These are phyloP conservation scores for Grantiella picta DNA, from an alignment of 2,113 vertebrate species.

Conservation along the genomic window DNA sequence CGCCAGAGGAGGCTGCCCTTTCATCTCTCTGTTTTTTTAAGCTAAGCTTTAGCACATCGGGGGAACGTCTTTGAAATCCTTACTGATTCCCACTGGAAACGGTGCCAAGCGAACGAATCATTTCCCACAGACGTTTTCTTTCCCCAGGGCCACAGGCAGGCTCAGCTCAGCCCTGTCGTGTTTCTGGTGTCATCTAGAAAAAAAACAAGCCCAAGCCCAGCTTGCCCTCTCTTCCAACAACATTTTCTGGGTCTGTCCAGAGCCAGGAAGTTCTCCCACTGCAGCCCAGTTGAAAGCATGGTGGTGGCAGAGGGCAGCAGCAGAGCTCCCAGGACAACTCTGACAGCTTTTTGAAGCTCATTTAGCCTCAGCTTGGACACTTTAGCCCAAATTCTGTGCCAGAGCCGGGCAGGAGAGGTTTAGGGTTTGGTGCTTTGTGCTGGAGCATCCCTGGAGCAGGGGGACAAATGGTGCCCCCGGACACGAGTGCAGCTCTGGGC, in stretches of 20 bases:
- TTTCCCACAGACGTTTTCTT: not conserved
- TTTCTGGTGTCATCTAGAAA: not conserved
- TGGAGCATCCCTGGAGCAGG: not conserved
- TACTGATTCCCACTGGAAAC: not conserved
- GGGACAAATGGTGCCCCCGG: not conserved
- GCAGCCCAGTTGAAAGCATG: not conserved
- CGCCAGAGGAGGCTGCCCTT: not conserved
- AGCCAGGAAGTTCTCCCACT: not conserved
- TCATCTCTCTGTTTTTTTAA: not conserved
- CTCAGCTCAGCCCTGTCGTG: not conserved
- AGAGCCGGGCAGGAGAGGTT: not conserved
- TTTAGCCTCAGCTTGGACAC: not conserved
- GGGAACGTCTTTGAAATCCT: slow-evolving; percentile 34
- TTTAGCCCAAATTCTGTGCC: not conserved
- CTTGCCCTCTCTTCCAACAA: not conserved
- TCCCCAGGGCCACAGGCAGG: not conserved
- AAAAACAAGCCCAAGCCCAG: not conserved
- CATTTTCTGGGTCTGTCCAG: not conserved
- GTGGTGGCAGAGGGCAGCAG: not conserved
- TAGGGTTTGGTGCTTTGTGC: not conserved
- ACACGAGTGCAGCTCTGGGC: fast-evolving
- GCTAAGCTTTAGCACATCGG: slow-evolving; percentile 10
- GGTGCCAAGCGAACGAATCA: not conserved
- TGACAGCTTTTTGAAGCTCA: not conserved
- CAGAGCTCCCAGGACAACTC: not conserved